A percentile compares a stretch with the other conserved stretches of the same genome.
Conservation (phyloP, 2,113 vertebrate species). For the Agelaius phoeniceus region DNA sequence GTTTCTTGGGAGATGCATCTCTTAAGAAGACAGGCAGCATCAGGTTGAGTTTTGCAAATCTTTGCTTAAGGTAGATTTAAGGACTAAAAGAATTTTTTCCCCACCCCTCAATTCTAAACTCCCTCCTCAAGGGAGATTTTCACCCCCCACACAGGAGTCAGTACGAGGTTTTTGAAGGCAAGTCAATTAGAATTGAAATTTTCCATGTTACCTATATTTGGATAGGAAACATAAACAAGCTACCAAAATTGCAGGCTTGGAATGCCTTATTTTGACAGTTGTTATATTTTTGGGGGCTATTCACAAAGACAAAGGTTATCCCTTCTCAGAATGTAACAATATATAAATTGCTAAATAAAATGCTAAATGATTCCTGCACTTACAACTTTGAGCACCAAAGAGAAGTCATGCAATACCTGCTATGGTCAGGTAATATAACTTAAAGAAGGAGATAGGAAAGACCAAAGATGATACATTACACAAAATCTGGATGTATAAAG, state of each 20-base stretch:
- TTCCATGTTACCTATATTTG: neutral
- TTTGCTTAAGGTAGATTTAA: conserved; percentile 4
- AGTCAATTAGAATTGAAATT: neutral
- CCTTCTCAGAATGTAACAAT: neutral
- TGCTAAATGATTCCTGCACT: neutral
- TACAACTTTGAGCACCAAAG: neutral
- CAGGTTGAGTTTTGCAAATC: conserved; percentile 18
- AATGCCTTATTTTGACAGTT: neutral
- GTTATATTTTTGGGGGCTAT: neutral
- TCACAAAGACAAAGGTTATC: neutral
- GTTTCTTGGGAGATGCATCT: conserved; percentile 20
- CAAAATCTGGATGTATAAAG: neutral
- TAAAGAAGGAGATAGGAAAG: neutral
- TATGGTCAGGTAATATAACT: neutral
- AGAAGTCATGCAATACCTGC: neutral
- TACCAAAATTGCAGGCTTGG: neutral
- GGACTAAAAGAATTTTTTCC: neutral
- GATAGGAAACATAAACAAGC: neutral
- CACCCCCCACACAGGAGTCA: neutral
- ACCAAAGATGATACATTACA: neutral
- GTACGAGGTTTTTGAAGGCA: neutral
- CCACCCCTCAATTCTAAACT: neutral
- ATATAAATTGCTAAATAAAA: neutral
- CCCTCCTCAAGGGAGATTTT: neutral
- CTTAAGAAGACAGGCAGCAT: conserved; percentile 20